Evolutionary conservation across 2,797 vertebrate species (phyloP).

Genomic region (Lophius americanus): DNA sequence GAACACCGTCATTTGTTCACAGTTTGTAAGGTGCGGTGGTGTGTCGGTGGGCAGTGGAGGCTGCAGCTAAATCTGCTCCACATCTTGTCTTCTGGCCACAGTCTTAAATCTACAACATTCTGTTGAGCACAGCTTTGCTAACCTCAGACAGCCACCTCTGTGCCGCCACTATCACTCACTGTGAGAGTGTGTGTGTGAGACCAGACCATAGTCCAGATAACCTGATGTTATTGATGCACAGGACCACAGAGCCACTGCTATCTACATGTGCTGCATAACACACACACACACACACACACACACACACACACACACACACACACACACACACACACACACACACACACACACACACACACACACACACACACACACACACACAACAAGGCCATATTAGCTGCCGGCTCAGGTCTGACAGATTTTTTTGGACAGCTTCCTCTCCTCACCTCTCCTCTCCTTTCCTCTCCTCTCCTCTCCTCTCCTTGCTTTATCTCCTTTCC

Average conservation of each 20-base stretch:
- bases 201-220: constrained; percentile 74
- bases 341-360: constrained; percentile 16
- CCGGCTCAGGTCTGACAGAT: constrained; percentile 20
- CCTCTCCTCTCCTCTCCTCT: background rate
- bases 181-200: constrained; percentile 44
- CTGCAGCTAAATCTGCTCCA: constrained; percentile 57
- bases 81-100: constrained; percentile 60
- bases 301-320: constrained; percentile 4
- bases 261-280: constrained; percentile 82
- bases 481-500: background rate
- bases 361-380: constrained; percentile 11
- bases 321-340: constrained; percentile 10
- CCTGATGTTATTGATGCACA: constrained; percentile 84
- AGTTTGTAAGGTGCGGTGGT: background rate
- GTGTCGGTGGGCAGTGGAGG: constrained; percentile 33
- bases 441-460: constrained; percentile 9
- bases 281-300: constrained; percentile 19
- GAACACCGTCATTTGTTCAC: background rate
- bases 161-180: constrained; percentile 73
- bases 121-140: constrained; percentile 73
- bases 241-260: constrained; percentile 85
- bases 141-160: constrained; percentile 74
- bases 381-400: constrained; percentile 21
- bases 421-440: constrained; percentile 20
- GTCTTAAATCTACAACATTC: constrained; percentile 71